phyloP scores from a whole-genome alignment of 1,140 invertebrate species.

The Leptinotarsa lineolata region DNA sequence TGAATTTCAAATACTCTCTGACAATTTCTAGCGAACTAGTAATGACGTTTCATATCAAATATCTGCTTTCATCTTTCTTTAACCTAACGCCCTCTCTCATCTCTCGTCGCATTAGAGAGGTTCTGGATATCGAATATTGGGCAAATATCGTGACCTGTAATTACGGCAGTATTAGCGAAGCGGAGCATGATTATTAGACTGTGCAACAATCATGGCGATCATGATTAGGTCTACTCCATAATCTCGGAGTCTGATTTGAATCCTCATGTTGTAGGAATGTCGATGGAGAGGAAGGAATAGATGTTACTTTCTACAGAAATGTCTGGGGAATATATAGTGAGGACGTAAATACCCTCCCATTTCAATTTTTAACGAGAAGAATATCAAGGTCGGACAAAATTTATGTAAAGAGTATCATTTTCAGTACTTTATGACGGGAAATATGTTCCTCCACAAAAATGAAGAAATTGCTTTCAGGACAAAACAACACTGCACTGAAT shows the following conservation, averaged over 20 bases:
- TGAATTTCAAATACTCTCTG: neutral
- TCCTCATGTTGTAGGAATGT: neutral
- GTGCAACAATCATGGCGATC: neutral
- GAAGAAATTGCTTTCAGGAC: too few species aligned
- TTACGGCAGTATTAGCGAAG: neutral
- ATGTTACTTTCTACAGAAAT: too few species aligned
- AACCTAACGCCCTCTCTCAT: neutral
- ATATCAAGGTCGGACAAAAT: too few species aligned
- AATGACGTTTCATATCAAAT: neutral
- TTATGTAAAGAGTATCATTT: too few species aligned
- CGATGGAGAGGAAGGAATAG: too few species aligned
- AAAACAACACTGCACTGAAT: too few species aligned
- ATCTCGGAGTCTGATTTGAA: neutral
- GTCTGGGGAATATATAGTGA: too few species aligned
- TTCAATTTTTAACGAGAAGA: too few species aligned
- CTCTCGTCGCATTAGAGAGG: neutral
- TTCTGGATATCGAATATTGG: neutral
- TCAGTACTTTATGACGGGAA: too few species aligned
- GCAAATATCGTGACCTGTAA: conserved; percentile 1
- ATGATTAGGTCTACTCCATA: neutral
- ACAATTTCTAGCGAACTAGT: neutral
- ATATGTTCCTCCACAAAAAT: too few species aligned
- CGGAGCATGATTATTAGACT: neutral
- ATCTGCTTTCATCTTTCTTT: neutral
- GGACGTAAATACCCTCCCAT: too few species aligned